These are phyloP conservation scores for Emmelina monodactyla DNA, from an alignment of 2,888 invertebrate genomes.

Conservation along the genomic window DNA sequence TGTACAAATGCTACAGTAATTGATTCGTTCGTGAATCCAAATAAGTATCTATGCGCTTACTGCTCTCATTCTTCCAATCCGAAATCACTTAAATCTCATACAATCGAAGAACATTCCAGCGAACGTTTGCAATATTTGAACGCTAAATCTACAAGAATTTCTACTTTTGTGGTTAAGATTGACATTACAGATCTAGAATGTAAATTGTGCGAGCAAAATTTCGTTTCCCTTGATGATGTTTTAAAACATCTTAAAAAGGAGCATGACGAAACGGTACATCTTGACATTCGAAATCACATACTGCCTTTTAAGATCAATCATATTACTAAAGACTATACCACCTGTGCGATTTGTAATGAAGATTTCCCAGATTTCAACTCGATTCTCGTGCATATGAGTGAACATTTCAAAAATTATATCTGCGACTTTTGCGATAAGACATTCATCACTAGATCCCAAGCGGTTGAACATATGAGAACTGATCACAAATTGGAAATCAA, in stretches of 20 bases:
- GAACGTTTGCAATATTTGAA: too few relatives aligned
- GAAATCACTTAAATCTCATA: too few relatives aligned
- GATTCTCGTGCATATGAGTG: conserved; percentile 40
- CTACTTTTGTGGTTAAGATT: too few relatives aligned
- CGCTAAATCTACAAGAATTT: too few relatives aligned
- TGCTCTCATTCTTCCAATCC: too few relatives aligned
- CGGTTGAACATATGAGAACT: conserved; percentile 24
- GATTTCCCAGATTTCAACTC: conserved; percentile 25
- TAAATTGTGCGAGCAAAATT: conserved; percentile 24
- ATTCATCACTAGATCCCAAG: conserved; percentile 19
- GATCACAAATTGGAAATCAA: too few relatives aligned
- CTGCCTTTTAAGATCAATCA: conserved; percentile 27
- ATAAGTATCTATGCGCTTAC: too few relatives aligned
- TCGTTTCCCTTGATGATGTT: conserved; percentile 26
- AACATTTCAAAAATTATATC: conserved; percentile 39
- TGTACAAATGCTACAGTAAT: too few relatives aligned
- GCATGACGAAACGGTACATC: conserved; percentile 30
- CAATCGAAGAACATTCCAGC: too few relatives aligned
- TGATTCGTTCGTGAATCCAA: too few relatives aligned
- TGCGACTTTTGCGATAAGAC: conserved; percentile 39
- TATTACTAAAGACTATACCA: conserved; percentile 21
- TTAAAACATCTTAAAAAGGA: conserved; percentile 31
- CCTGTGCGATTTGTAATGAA: conserved; percentile 21
- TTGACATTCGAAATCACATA: conserved; percentile 39
- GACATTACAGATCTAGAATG: conserved; percentile 37